phyloP scores from a whole-genome alignment of 2,888 invertebrate species.

The Pachydiplax longipennis region DNA sequence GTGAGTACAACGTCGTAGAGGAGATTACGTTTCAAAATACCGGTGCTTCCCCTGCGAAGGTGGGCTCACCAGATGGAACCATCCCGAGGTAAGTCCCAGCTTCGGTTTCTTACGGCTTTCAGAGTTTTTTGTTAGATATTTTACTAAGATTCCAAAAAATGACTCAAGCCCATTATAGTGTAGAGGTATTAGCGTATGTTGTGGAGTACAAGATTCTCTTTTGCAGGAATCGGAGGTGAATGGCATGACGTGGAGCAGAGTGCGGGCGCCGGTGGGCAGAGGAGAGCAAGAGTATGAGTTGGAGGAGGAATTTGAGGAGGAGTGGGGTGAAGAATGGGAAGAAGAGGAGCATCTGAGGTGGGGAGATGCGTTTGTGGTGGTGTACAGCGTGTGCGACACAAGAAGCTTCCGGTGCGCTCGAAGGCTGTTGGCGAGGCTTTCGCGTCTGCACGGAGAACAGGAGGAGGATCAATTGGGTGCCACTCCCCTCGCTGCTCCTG shows the following conservation, averaged over 20 bases:
- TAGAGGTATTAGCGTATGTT: no score
- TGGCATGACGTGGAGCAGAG: not conserved
- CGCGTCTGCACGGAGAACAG: slow-evolving; percentile 66
- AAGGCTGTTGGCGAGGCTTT: slow-evolving; percentile 73
- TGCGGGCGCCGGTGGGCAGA: not conserved
- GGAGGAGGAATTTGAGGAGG: slow-evolving; percentile 71
- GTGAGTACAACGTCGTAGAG: no score
- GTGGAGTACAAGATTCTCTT: not conserved
- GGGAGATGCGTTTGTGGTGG: slow-evolving; percentile 84
- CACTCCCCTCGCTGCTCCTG: slow-evolving; percentile 77
- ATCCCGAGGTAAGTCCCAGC: no score
- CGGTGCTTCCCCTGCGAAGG: no score
- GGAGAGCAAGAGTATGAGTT: slow-evolving; percentile 71
- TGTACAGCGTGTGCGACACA: slow-evolving; percentile 80
- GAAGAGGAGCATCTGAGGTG: slow-evolving; percentile 79
- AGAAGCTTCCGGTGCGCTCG: slow-evolving; percentile 78
- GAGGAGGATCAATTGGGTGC: not conserved
- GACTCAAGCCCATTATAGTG: no score
- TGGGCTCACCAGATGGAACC: no score
- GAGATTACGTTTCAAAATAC: no score
- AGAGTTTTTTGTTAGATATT: no score
- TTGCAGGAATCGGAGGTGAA: not conserved
- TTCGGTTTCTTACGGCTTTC: no score
- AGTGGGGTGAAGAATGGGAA: slow-evolving; percentile 76
- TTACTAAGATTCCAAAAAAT: no score